These are phyloP conservation scores for Dermochelys coriacea DNA, from an alignment of 2,797 vertebrate genomes.

Conservation along the genomic window DNA sequence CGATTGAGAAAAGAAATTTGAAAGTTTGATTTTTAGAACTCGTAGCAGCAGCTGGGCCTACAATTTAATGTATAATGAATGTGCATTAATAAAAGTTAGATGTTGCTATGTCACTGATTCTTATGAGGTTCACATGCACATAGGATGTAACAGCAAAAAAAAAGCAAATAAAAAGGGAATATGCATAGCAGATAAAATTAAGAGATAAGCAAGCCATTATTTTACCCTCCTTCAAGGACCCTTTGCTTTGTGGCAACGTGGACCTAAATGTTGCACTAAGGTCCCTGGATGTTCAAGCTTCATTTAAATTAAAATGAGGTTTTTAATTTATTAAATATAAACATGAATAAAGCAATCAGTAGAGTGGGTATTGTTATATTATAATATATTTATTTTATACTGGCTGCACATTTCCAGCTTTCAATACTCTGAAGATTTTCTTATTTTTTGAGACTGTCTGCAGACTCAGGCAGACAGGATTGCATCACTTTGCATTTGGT, in stretches of 20 bases:
- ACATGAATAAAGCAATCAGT: not conserved
- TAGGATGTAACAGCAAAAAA: conserved; percentile 16
- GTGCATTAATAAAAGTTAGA: not conserved
- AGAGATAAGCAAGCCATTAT: conserved; percentile 34
- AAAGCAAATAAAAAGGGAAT: not conserved
- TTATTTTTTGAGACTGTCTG: not conserved
- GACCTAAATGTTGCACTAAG: not conserved
- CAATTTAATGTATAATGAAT: not conserved
- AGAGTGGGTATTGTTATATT: not conserved
- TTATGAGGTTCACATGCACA: conserved; percentile 27
- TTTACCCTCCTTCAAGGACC: not conserved
- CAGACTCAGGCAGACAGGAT: not conserved
- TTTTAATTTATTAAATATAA: not conserved
- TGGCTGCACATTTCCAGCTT: not conserved
- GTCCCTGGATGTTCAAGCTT: not conserved
- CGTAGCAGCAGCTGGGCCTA: conserved; percentile 11
- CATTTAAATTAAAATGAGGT: not conserved
- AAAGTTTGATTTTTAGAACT: not conserved
- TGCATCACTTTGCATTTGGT: not conserved
- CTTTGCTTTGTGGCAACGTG: not conserved
- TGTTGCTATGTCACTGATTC: conserved; percentile 15
- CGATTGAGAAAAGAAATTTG: not conserved
- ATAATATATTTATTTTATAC: not conserved
- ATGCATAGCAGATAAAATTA: conserved; percentile 17
- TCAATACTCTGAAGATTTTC: not conserved